Evolutionary conservation across 2,888 invertebrate species (phyloP).

Genomic region (Chrysotoxum bicinctum): DNA sequence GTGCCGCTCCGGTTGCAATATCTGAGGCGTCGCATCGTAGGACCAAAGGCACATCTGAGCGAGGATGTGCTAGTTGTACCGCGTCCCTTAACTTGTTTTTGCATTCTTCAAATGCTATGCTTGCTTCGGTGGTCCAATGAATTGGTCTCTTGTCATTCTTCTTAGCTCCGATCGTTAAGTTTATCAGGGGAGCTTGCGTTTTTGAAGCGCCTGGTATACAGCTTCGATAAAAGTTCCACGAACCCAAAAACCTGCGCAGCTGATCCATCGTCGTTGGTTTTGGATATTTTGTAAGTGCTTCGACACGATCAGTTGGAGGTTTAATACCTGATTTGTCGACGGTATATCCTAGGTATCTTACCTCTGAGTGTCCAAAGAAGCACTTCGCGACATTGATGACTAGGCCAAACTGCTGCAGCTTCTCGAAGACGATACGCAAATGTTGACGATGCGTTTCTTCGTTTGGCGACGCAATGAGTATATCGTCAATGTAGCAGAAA

Average conservation of each 20-base stretch:
- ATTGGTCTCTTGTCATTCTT: constrained; percentile 33
- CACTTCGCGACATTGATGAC: constrained; percentile 55
- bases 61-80: no score
- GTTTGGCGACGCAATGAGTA: no score
- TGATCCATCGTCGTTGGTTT: background rate
- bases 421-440: constrained; percentile 4
- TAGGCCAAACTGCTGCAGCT: constrained; percentile 2
- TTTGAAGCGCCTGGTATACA: background rate
- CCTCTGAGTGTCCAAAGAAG: constrained; percentile 25
- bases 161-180: constrained; percentile 15
- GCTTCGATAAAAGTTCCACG: no score
- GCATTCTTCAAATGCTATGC: constrained; percentile 27
- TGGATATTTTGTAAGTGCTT: constrained; percentile 13
- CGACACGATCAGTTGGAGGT: constrained; percentile 29
- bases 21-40: constrained; percentile 13
- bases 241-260: no score
- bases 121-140: background rate
- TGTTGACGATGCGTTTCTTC: constrained; percentile 22
- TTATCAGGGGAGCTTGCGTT: no score
- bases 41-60: constrained; percentile 2
- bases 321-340: constrained; percentile 17
- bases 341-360: constrained; percentile 31
- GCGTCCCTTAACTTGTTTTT: no score
- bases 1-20: constrained; percentile 16
- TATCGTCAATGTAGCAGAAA: background rate